A percentile compares a stretch with the other conserved stretches of the same genome.
Evolutionary conservation across 2,888 invertebrate genomes (phyloP).

Genomic region (Corbicula japonica): DNA sequence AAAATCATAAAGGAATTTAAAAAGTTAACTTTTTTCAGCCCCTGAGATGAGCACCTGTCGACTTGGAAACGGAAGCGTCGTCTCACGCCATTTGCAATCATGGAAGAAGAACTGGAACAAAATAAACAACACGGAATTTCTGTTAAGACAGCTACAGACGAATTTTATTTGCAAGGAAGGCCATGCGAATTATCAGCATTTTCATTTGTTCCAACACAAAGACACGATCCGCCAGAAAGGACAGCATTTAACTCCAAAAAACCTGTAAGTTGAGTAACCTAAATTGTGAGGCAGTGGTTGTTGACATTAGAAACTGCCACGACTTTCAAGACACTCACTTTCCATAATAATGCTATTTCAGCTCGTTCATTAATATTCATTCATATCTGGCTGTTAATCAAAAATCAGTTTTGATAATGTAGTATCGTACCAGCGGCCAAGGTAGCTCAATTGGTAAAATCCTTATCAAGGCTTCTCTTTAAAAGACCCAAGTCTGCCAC

Average conservation of each 20-base stretch:
- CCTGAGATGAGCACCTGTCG: slow-evolving; percentile 67
- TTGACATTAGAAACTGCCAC: slow-evolving; percentile 49
- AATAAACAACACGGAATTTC: slow-evolving; percentile 68
- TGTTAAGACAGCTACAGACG: slow-evolving; percentile 81
- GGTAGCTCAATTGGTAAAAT: too few species aligned
- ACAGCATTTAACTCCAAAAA: slow-evolving; percentile 82
- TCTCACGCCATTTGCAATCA: slow-evolving; percentile 37
- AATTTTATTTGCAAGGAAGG: slow-evolving; percentile 82
- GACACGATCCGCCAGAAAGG: slow-evolving; percentile 80
- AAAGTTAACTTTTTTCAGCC: too few species aligned
- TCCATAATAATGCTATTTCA: too few species aligned
- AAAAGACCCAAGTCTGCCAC: too few species aligned
- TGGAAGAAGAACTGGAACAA: slow-evolving; percentile 64
- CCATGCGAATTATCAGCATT: slow-evolving; percentile 86
- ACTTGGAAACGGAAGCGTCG: slow-evolving; percentile 72
- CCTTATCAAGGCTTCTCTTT: too few species aligned
- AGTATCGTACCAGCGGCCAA: too few species aligned
- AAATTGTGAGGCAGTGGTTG: slow-evolving; percentile 13
- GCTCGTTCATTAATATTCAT: too few species aligned
- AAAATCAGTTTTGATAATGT: too few species aligned
- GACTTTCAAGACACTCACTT: too few species aligned
- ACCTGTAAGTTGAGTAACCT: slow-evolving; percentile 39
- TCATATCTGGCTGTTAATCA: too few species aligned
- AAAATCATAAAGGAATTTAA: slow-evolving; percentile 3
- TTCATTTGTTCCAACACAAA: slow-evolving; percentile 83